Base-by-base conservation (phyloP, 1,140 invertebrate genomes). In the Sinonovacula constricta region DNA sequence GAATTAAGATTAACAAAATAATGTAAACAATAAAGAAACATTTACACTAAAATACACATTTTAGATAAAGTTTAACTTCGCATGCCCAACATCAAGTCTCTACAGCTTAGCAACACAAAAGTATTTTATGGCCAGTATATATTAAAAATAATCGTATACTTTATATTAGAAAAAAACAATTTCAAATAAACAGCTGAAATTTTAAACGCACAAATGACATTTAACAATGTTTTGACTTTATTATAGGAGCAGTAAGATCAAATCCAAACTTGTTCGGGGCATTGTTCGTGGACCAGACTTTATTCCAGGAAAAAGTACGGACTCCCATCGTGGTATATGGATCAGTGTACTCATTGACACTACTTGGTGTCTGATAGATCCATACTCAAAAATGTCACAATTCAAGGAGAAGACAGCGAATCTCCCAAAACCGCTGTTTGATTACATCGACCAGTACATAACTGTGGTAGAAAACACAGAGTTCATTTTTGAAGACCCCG, bases 401-500 rank as follows among this genome's bases (percentile, higher is more conserved):
- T 31, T 53, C 5, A 51, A n/a, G 45, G n/a, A 53, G 14, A 18
- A 30, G 30, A n/a, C n/a, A n/a, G n/a, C n/a, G n/a, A n/a, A n/a
- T n/a, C n/a, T n/a, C n/a, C n/a, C n/a, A n/a, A n/a, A n/a, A n/a
- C n/a, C n/a, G n/a, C n/a, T n/a, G n/a, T n/a, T n/a, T n/a, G n/a
- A n/a, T n/a, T n/a, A n/a, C n/a, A n/a, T n/a, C n/a, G n/a, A n/a
- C 5, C 18, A 28, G 7, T 26, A 45, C 1, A 36, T 15, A 1
- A 39, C 28, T n/a, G 26, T 72, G 24, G 49, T 57, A 5, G 14
- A 59, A 2, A 22, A n/a, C 22, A 57, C 62, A 7, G 56, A 60
- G n/a, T 22, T 31, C 18, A 60, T 45, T 2, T 72, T 72, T 62
- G 24, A 72, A 22, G 85, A 88, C 66, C 86, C 88, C 14, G 83